phyloP scores from a whole-genome alignment of 2,888 invertebrate genomes.

The Volucella inflata region DNA sequence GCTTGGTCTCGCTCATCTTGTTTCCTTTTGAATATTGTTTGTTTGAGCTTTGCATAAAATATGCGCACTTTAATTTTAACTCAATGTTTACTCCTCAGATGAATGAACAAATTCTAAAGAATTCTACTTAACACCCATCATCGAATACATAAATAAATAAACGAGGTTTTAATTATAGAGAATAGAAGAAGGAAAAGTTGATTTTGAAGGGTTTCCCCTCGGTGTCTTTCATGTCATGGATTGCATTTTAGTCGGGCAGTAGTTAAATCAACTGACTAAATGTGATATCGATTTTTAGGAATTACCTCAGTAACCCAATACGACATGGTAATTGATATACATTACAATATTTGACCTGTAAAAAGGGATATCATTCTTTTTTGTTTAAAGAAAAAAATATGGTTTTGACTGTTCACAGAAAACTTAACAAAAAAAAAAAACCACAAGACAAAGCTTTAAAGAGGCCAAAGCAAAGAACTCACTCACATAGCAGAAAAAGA shows the following conservation, averaged over 20 bases:
- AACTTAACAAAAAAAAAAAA: background rate
- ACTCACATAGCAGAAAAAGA: slow-evolving; percentile 34
- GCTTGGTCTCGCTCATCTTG: background rate
- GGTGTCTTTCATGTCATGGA: background rate
- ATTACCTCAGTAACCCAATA: slow-evolving; percentile 68
- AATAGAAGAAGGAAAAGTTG: slow-evolving; percentile 4
- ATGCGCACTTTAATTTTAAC: slow-evolving; percentile 65
- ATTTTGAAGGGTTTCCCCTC: slow-evolving; percentile 19
- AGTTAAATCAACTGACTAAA: slow-evolving; percentile 13
- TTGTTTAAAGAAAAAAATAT: too few species aligned
- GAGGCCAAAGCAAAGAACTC: background rate
- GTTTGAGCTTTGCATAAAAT: slow-evolving; percentile 66
- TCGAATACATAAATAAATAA: slow-evolving; percentile 14
- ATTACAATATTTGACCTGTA: slow-evolving; percentile 28
- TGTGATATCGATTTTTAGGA: slow-evolving; percentile 23
- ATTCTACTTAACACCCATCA: slow-evolving; percentile 46
- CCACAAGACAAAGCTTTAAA: background rate
- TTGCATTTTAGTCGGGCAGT: background rate
- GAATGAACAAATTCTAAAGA: slow-evolving; percentile 36
- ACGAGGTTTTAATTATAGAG: slow-evolving; percentile 10
- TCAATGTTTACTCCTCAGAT: background rate
- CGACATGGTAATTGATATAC: slow-evolving; percentile 66
- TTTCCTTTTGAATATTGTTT: slow-evolving; percentile 43
- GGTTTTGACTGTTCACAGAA: too few species aligned
- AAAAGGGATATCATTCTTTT: slow-evolving; percentile 1